Conservation (phyloP, 2,113 vertebrate genomes). For the Cyprinus carpio region DNA sequence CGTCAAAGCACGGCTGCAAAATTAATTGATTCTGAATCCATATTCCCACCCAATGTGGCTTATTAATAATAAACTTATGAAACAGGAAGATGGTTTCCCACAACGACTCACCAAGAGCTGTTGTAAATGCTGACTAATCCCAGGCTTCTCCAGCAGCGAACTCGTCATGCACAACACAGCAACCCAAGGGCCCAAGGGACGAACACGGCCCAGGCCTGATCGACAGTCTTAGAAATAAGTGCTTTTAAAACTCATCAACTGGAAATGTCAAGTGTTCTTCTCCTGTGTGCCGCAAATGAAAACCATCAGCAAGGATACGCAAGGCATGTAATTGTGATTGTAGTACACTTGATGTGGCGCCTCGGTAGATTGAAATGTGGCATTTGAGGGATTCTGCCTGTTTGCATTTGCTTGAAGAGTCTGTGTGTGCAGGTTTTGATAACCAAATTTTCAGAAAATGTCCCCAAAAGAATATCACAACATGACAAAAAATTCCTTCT, state of each 20-base stretch:
- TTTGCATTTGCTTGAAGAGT: slow-evolving; percentile 6
- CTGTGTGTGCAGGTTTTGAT: not conserved
- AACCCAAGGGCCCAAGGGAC: not conserved
- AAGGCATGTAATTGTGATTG: slow-evolving; percentile 29
- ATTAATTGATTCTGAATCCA: slow-evolving; percentile 18
- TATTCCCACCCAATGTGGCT: slow-evolving; percentile 35
- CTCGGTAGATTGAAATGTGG: not conserved
- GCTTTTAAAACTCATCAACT: slow-evolving; percentile 38
- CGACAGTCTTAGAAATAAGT: slow-evolving; percentile 30
- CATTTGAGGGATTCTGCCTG: not conserved
- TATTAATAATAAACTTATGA: slow-evolving; percentile 38
- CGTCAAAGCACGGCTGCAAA: slow-evolving; percentile 13
- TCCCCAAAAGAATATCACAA: not conserved
- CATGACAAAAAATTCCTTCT: not conserved
- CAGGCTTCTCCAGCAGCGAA: not conserved
- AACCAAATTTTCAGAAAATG: not conserved
- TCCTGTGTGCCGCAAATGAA: slow-evolving; percentile 42
- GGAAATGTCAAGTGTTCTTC: slow-evolving; percentile 52
- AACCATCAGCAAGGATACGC: slow-evolving; percentile 9
- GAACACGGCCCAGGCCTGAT: not conserved
- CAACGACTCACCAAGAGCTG: slow-evolving; percentile 26
- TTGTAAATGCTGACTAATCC: slow-evolving; percentile 30
- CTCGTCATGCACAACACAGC: not conserved
- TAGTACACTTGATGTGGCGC: slow-evolving; percentile 16
- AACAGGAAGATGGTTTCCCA: slow-evolving; percentile 11